phyloP scores from a whole-genome alignment of 1,140 invertebrate species.

The Aphaenogaster rudis region DNA sequence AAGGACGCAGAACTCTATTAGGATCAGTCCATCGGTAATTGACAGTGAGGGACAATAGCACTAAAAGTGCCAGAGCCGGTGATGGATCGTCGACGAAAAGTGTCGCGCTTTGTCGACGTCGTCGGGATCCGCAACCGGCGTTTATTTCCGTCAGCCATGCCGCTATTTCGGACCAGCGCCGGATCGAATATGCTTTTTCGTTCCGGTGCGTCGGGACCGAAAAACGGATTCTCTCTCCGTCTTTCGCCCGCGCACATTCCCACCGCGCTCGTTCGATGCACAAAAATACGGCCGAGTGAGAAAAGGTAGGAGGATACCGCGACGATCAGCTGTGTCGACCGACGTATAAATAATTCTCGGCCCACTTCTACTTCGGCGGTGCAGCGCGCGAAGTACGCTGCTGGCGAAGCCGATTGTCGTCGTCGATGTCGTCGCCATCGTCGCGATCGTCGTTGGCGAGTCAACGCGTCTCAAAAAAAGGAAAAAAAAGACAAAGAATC shows the following conservation, averaged over 20 bases:
- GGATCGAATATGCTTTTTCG: conserved; percentile 75
- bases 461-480: conserved; percentile 11
- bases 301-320: conserved; percentile 62
- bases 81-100: conserved; percentile 33
- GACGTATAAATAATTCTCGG: conserved; percentile 76
- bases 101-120: conserved; percentile 59
- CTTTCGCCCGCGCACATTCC: conserved; percentile 9
- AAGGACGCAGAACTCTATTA: no score
- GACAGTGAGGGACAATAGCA: background rate
- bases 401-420: conserved; percentile 11
- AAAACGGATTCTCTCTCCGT: conserved; percentile 1
- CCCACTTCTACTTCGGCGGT: conserved; percentile 66
- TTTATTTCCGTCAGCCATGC: conserved; percentile 69
- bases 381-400: conserved; percentile 17
- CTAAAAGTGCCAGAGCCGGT: background rate
- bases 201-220: conserved; percentile 48
- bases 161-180: conserved; percentile 67
- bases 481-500: background rate
- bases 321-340: conserved; percentile 75
- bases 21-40: background rate
- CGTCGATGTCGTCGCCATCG: background rate
- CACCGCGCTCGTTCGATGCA: conserved; percentile 32
- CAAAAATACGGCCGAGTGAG: conserved; percentile 71
- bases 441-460: background rate
- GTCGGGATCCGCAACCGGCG: conserved; percentile 11